Evolutionary conservation across 2,888 invertebrate genomes (phyloP), one percentile per base, ranked within the genome.

Genomic region (Ligdia adustata): DNA sequence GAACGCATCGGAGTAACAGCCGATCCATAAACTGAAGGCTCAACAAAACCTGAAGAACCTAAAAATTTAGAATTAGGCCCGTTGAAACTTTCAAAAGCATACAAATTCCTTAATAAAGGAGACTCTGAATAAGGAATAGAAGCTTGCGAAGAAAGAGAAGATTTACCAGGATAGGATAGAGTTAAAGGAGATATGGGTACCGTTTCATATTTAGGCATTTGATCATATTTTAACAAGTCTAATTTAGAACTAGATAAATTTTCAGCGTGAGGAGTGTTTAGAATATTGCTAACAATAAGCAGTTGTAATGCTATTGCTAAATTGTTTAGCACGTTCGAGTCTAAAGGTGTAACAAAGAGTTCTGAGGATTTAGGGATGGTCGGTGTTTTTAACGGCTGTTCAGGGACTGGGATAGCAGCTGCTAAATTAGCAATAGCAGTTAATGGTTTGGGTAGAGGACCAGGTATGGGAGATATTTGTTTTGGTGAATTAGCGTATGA

Each of bases 241-340:
- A 34, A 28, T 34, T 38, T 38, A 5, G 9, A 0, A 14, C 40
- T 15, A 15, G 43, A 11, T 4, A 28, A 22, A 27, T 28, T 38
- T 4, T 72, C 60, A 15, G 61, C 49, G 9, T 60, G 51, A 1
- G 79, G 75, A 4, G 67, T 51, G 16, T 77, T 80, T 4, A 87
- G 49, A 7, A 88, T 70, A 47, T 86, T 87, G 18, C 73, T 85
- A 0, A 88, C 66, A 4, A 87, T 77, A 1, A 88, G 43, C 4
- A 88, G 44, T 22, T 87, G 87, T 32, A 88, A 58, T 0, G 87
- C 85, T 22, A 87, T 76, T 1, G 87, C 88, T 51, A 88, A 58
- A 51, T 87, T 88, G 28, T 87, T 88, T 0, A 88, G 46, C 0
- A 86, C 66, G 13, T 72, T 75, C 0, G 75, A 53, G 37, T 88